Percentiles rank a stretch among this genome's conserved stretches.
Conservation (phyloP, 2,888 invertebrate species). For the Ceraclea dissimilis region DNA sequence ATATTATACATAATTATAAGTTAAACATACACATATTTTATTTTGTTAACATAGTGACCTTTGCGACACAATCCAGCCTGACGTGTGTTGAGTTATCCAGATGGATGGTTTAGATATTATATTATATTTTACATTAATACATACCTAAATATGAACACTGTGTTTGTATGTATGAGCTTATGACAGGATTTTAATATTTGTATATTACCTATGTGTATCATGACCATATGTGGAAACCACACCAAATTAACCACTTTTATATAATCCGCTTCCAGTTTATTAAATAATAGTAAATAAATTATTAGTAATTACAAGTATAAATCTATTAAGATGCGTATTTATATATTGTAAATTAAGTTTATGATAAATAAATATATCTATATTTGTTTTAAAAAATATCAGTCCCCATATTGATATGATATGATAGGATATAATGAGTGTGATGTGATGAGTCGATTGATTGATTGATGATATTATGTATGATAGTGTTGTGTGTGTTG, state of each 20-base stretch:
- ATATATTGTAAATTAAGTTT: not conserved
- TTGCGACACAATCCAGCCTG: constrained; percentile 8
- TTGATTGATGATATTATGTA: no score
- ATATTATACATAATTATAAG: constrained; percentile 14
- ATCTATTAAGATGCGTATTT: not conserved
- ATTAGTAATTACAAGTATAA: not conserved
- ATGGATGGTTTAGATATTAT: no score
- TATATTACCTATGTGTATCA: not conserved
- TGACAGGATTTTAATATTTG: constrained; percentile 12
- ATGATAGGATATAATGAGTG: not conserved
- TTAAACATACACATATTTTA: constrained; percentile 12
- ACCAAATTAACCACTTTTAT: constrained; percentile 25
- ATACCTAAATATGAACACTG: constrained; percentile 18
- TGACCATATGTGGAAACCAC: constrained; percentile 23
- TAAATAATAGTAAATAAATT: constrained; percentile 6
- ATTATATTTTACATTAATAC: constrained; percentile 5
- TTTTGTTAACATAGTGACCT: constrained; percentile 22
- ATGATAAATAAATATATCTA: no score
- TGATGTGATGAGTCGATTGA: no score
- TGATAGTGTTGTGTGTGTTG: not conserved
- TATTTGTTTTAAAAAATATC: not conserved
- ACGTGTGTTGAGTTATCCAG: constrained; percentile 8
- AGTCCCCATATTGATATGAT: not conserved
- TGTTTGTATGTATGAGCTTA: constrained; percentile 23
- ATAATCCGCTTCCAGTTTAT: constrained; percentile 24